A percentile compares a stretch with the other conserved stretches of the same genome.
phyloP scores from a whole-genome alignment of 2,888 invertebrate genomes.

The Schizaphis graminum region DNA sequence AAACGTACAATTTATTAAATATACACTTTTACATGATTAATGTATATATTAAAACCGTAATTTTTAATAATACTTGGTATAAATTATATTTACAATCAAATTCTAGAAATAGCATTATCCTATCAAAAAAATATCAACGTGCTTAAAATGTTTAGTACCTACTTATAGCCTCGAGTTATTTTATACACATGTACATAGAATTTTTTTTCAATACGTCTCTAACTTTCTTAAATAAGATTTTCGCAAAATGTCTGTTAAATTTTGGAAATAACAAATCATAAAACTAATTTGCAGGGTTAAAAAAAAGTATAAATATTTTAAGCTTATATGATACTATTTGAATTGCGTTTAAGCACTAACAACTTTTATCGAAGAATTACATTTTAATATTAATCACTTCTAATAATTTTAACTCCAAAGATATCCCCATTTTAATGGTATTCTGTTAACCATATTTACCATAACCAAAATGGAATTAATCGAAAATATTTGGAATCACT shows the following conservation, averaged over 20 bases:
- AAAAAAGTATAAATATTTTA: background rate
- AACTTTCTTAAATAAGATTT: background rate
- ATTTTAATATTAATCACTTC: background rate
- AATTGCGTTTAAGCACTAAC: background rate
- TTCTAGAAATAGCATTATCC: background rate
- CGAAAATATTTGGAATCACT: background rate
- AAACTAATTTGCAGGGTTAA: background rate
- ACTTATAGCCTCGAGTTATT: background rate
- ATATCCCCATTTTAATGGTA: background rate
- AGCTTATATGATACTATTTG: background rate
- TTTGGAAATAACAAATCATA: background rate
- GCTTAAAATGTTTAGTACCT: background rate
- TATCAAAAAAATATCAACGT: background rate
- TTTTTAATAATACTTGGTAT: background rate
- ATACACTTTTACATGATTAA: background rate
- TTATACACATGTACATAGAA: background rate
- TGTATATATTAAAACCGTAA: background rate
- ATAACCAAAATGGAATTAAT: background rate
- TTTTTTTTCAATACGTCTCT: background rate
- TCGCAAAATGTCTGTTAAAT: background rate
- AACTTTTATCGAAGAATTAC: background rate
- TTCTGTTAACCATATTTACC: background rate
- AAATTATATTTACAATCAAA: background rate
- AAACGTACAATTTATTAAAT: background rate
- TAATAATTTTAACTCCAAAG: background rate